Evolutionary conservation across 2,888 invertebrate species (phyloP), one percentile per base, ranked within the genome.

Genomic region (Acanthosepion lycidas): DNA sequence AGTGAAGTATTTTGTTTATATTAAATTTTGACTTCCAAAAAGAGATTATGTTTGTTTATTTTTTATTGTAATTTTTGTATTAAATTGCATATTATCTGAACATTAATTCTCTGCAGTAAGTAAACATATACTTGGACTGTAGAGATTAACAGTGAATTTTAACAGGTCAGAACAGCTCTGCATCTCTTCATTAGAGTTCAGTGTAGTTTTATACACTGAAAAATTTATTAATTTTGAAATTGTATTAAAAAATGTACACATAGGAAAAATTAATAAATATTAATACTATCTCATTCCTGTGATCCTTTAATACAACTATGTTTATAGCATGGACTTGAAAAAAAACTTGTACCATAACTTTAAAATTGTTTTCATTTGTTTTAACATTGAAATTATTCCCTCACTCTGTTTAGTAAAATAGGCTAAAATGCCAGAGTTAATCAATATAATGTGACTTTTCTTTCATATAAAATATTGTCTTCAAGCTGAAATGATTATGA

Each of bases 121-220:
- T 59, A 59, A 23, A 59, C 20, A 59, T 78, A 78, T 78, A n/a
- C 9, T 33, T n/a, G 78, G 33, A n/a, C 9, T 78, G 78, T n/a
- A 18, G 33, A 78, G 78, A 78, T 78, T 59, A 59, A 59, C 23
- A 23, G 59, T 59, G 59, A 59, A 20, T 59, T 59, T 15, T 78
- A n/a, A 78, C 15, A n/a, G n/a, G 5, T 8, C 78, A 78, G 78
- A 28, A 78, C 78, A n/a, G n/a, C 78, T 33, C 12, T 78, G n/a
- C n/a, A 78, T 78, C n/a, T 12, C n/a, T 15, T 78, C n/a, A 78
- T 5, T 78, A 78, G 78, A 78, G 33, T 78, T 78, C 78, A 78
- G n/a, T 78, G 78, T 78, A 78, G 78, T 78, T 78, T 78, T 78
- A 78, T 78, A 33, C 78, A 78, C 78, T 78, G 78, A 78, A 78